Conservation (phyloP, 2,888 invertebrate genomes). For the Pristionchus exspectatus region DNA sequence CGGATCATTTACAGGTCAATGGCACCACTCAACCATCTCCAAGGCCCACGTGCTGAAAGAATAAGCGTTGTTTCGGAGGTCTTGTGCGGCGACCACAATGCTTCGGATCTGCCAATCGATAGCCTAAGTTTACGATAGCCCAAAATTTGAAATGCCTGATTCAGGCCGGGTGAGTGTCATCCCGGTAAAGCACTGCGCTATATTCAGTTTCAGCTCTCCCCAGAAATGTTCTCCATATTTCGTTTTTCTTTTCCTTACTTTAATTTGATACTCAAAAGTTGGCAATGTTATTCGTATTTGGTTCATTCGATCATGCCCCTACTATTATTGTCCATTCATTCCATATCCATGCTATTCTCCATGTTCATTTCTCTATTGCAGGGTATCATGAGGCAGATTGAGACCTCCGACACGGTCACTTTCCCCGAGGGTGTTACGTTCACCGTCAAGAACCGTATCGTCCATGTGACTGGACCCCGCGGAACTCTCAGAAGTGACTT, state of each 20-base stretch:
- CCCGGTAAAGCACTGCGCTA: background rate
- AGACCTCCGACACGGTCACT: constrained; percentile 93
- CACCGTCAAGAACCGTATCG: constrained; percentile 90
- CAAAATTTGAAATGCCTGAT: constrained; percentile 47
- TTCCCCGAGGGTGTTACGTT: constrained; percentile 94
- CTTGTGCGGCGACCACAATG: too few species aligned
- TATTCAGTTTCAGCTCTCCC: constrained; percentile 14
- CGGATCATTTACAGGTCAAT: too few species aligned
- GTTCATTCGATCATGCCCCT: background rate
- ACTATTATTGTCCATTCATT: background rate
- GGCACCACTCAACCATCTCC: too few species aligned
- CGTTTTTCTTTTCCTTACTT: background rate
- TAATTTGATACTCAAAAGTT: constrained; percentile 4
- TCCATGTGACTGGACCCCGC: constrained; percentile 95
- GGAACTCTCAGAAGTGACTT: constrained; percentile 93
- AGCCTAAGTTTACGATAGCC: background rate
- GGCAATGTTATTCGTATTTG: background rate
- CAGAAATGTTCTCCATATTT: background rate
- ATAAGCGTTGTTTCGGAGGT: too few species aligned
- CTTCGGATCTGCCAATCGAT: too few species aligned
- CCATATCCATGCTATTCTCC: background rate
- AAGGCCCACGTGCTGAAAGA: too few species aligned
- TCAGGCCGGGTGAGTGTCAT: constrained; percentile 29
- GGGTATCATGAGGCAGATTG: constrained; percentile 90
- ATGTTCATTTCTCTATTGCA: background rate